Evolutionary conservation across 1,140 invertebrate species (phyloP).

Genomic region (Pseudomyrmex gracilis): DNA sequence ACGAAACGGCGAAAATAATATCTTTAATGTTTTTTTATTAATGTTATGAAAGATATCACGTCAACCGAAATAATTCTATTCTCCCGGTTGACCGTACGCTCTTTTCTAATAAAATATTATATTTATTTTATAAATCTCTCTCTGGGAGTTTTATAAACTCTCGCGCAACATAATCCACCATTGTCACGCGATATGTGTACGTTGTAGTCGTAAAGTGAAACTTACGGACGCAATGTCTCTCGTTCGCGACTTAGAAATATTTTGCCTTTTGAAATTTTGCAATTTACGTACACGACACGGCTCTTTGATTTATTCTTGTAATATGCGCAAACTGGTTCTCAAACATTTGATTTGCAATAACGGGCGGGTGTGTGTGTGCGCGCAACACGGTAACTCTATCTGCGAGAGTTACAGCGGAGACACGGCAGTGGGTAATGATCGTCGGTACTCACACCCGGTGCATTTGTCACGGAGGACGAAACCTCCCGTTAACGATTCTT

Average conservation of each 20-base stretch:
- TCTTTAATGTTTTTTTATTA: conserved; percentile 8
- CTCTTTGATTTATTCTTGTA: conserved; percentile 42
- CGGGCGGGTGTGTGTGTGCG: not conserved
- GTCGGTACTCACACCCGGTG: conserved; percentile 10
- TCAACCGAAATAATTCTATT: not conserved
- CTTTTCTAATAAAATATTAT: conserved; percentile 2
- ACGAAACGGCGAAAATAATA: conserved; percentile 12
- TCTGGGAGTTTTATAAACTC: not conserved
- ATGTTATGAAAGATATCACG: not conserved
- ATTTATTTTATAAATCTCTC: conserved; percentile 19
- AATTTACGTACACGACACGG: conserved; percentile 20
- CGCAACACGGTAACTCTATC: not conserved
- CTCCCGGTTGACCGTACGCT: not conserved
- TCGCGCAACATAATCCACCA: conserved; percentile 17
- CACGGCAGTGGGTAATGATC: conserved; percentile 9
- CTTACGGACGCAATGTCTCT: conserved; percentile 15
- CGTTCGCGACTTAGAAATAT: not conserved
- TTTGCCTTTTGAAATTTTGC: not conserved
- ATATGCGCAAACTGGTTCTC: conserved; percentile 39
- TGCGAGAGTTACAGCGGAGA: conserved; percentile 1
- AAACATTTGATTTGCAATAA: not conserved
- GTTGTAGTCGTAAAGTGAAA: conserved; percentile 17
- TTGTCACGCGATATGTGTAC: not conserved
- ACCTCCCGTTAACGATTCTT: not conserved
- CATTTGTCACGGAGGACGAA: conserved; percentile 12